phyloP scores from a whole-genome alignment of 37 sponge, comb jelly and placozoan genomes.

The Theonella swinhoei region DNA sequence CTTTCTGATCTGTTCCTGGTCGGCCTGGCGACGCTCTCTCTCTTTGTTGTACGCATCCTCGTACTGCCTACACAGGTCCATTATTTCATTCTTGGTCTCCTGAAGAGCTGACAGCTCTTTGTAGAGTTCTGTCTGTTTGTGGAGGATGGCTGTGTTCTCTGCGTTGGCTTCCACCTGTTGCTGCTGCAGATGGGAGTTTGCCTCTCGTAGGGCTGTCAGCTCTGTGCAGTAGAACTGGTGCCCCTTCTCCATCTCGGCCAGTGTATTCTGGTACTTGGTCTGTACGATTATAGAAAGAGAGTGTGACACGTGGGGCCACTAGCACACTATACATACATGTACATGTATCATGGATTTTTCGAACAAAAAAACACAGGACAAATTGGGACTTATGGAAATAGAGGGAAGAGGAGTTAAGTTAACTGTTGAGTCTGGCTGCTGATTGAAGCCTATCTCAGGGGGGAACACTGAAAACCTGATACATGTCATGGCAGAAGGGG shows the following conservation, averaged over 20 bases:
- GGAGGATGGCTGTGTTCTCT: constrained; percentile 6
- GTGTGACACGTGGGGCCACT: not conserved
- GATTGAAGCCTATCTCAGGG: too few species aligned
- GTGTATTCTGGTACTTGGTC: not conserved
- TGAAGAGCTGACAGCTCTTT: constrained; percentile 5
- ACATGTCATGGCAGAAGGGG: too few species aligned
- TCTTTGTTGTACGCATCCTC: not conserved
- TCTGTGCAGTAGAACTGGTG: not conserved
- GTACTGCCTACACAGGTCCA: not conserved
- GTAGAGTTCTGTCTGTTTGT: constrained; percentile 9
- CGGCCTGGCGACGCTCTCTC: not conserved
- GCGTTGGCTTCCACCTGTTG: not conserved
- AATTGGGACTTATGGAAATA: too few species aligned
- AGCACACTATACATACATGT: not conserved
- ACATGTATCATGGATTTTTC: not conserved
- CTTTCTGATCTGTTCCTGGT: not conserved
- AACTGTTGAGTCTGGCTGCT: too few species aligned
- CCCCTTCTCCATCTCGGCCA: not conserved
- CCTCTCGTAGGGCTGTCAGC: not conserved
- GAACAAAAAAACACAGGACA: too few species aligned
- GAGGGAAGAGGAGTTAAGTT: too few species aligned
- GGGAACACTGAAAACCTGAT: too few species aligned
- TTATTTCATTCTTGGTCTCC: not conserved
- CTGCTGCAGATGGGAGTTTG: not conserved
- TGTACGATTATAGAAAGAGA: too few species aligned